Base-by-base conservation (phyloP, 2,113 vertebrate species). In the Leptobrachium ailaonicum region DNA sequence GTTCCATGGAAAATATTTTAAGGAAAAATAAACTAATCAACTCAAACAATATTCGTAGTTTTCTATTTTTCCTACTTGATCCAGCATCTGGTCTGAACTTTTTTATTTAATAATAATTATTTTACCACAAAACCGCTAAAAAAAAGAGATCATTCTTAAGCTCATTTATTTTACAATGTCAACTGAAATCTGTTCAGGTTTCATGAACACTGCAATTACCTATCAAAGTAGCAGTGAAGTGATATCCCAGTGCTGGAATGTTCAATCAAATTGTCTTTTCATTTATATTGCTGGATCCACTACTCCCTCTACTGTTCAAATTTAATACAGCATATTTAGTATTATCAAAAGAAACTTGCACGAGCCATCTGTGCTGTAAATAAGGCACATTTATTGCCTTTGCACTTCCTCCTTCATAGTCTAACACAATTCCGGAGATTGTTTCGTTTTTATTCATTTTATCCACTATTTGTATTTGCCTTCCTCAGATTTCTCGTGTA, bases 261-360 rank as follows among this genome's bases (percentile, higher is more conserved):
- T 73, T 73, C 73, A 78, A 0, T 0, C 10, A 50, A 42, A 45
- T 32, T 53, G 67, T 66, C 56, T 75, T 32, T 32, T 32, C 84
- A 77, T 79, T 83, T 85, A 56, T 60, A 13, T 60, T 12, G 3
- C 56, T 60, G 3, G 13, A 12, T 8, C 13, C 11, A 60, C 87
- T 83, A 85, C 84, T 83, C 89, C 88, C 86, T 83, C 89, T 90
- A 85, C 88, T 88, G 89, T 84, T 77, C 73, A 82, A 73, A 86
- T 76, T 79, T 82, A 84, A 83, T 82, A 86, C 47, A 50, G 47
- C 47, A 5, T 32, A 32, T 32, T 32, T 32, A 32, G 20, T 32
- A 32, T 32, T 32, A 32, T 32, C 20, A 32, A 32, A 32, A 32
- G 20, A 32, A 32, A 0, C 20, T 32, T 32, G 20, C 20, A 32